A percentile compares a stretch with the other conserved stretches of the same genome.
phyloP scores from a whole-genome alignment of 1,140 invertebrate genomes.

The Halesus radiatus region DNA sequence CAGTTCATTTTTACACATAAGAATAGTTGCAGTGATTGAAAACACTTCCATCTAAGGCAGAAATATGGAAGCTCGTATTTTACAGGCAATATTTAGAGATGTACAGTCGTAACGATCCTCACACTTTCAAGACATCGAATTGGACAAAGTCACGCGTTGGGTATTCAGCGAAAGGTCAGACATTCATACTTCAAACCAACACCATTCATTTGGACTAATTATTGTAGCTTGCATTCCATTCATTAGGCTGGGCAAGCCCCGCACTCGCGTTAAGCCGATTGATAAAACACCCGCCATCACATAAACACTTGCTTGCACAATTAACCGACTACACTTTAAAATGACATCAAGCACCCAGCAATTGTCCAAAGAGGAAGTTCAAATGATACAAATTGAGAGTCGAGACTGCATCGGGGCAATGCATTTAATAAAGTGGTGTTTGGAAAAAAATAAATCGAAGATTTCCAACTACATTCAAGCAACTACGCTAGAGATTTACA shows the following conservation, averaged over 20 bases:
- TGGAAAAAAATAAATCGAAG: neutral
- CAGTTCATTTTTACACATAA: too few relatives aligned
- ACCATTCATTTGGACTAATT: slow-evolving; percentile 30
- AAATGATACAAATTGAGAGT: neutral
- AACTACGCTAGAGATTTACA: too few relatives aligned
- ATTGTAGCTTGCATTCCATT: slow-evolving; percentile 30
- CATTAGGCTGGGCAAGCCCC: neutral
- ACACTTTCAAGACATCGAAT: neutral
- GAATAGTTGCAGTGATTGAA: too few relatives aligned
- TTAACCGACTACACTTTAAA: slow-evolving; percentile 11
- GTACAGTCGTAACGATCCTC: too few relatives aligned
- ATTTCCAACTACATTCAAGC: too few relatives aligned
- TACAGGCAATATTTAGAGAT: too few relatives aligned
- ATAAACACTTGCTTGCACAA: slow-evolving; percentile 27
- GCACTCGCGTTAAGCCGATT: slow-evolving; percentile 30
- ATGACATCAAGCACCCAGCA: neutral
- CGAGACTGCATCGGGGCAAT: neutral
- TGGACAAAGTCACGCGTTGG: slow-evolving; percentile 9
- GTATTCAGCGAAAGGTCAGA: slow-evolving; percentile 22
- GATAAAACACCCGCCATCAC: slow-evolving; percentile 34
- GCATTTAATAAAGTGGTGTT: neutral
- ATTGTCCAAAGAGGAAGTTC: slow-evolving; percentile 3
- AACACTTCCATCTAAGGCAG: too few relatives aligned
- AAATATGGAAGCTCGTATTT: too few relatives aligned
- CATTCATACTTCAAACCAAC: neutral